phyloP scores from a whole-genome alignment of 1,140 invertebrate species.

The Reticulitermes speratus region DNA sequence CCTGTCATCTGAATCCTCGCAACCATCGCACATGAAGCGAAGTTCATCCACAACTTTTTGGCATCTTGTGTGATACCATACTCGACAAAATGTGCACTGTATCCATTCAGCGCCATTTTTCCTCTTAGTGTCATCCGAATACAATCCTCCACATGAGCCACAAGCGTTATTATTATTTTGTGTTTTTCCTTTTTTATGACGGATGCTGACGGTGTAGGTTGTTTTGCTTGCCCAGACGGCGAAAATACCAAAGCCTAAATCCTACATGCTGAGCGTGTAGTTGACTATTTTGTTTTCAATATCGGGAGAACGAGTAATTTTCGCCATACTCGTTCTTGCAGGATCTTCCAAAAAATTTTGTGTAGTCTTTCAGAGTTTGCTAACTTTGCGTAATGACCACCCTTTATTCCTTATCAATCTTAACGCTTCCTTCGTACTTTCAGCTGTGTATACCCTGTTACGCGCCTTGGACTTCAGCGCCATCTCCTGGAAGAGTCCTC shows the following conservation, averaged over 20 bases:
- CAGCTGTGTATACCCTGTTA: background rate
- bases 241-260: conserved; percentile 8
- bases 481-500: background rate
- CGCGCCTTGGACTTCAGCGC: background rate
- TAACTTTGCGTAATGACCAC: background rate
- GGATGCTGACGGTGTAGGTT: background rate
- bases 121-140: background rate
- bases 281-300: conserved; percentile 4
- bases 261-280: background rate
- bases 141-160: background rate
- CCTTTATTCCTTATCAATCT: background rate
- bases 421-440: conserved; percentile 12
- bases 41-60: background rate
- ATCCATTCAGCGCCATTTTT: conserved; percentile 6
- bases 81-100: background rate
- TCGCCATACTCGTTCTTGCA: background rate
- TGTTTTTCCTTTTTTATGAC: background rate
- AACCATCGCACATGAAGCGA: background rate
- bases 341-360: conserved; percentile 18
- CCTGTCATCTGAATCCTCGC: no score
- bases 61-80: background rate
- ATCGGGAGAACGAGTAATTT: background rate
- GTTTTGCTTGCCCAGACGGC: background rate
- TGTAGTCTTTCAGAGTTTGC: background rate
- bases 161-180: background rate